Base-by-base conservation (phyloP, 2,888 invertebrate genomes). In the Alcis repandata region DNA sequence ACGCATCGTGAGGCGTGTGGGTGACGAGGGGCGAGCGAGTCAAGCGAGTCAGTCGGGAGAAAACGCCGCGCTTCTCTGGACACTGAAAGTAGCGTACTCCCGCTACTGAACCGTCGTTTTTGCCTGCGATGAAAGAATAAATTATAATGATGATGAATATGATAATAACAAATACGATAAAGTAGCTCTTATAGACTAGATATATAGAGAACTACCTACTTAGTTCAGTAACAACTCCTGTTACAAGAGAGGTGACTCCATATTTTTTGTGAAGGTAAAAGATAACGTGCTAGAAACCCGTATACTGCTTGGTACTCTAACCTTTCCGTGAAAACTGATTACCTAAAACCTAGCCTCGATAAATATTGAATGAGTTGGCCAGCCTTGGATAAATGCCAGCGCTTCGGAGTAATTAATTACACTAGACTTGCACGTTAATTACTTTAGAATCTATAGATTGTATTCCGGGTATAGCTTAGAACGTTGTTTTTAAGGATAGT, bases 41-140 rank as follows among this genome's bases (percentile, higher is more conserved):
- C 53, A 99, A 94, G 68, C 98, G 96, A 41, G 97, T 97, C 63
- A 98, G 94, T 20, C 97, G 95, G 32, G 98, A 98, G 89, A 99
- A 99, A 17, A 99, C 97, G n/a, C 99, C 99, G 65, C 97, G 96
- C 80, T 97, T 97, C 22, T 97, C 95, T 80, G 98, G 96, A 85
- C 99, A 99, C 87, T 98, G 98, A 90, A 99, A 99, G 90, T 99
- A 99, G 53, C 97, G 95, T 59, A 96, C 95, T 58, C 98, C 98
- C 60, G 97, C 97, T 69, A 99, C 98, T 36, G 98, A 97, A 27
- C 99, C 99, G 88, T 99, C 98, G 87, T 99, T 99, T 94, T 99
- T 99, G 74, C 99, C 99, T 97, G 84, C 68, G 90, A 88, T 45
- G 9, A 56, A 69, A 54, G 52, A 58, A 56, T 22, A 45, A 19